Evolutionary conservation across 2,113 vertebrate species (phyloP), one percentile per base, ranked within the genome.

Genomic region (Xyrauchen texanus): DNA sequence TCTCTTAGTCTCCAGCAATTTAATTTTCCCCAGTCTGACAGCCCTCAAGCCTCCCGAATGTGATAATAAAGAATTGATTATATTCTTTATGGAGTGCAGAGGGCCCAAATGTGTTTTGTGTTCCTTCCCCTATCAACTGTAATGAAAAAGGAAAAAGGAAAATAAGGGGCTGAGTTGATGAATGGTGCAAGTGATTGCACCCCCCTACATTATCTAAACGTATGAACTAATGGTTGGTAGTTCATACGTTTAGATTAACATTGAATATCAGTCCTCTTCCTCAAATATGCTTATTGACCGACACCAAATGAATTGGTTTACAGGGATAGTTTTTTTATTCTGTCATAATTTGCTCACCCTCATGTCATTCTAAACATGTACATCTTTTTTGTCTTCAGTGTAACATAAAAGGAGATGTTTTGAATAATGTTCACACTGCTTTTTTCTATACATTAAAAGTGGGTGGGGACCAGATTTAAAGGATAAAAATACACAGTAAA

Each of bases 61-160:
- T 87, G 90, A 91, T 92, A 92, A 91, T 88, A 87, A 86, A 89
- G 89, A 92, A 92, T 89, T 90, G 90, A 91, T 92, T 89, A 89
- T 89, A 90, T 92, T 89, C 88, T 88, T 69, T 88, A 84, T 87
- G 86, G 88, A 87, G 85, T 76, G 8, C 12, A 83, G 82, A 68
- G 85, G 82, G 86, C 86, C 84, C 57, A 79, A 83, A 80, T 79
- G 85, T 78, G 87, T 88, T 90, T 91, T 91, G 89, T 89, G 67
- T 90, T 89, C 83, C 82, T 86, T 85, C 81, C 85, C 84, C 88
- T 84, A 90, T 89, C 87, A 80, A 82, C 64, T 16, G 51, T 90
- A 91, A 91, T 90, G 88, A 76, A 89, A 87, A 87, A 81, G 74
- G 44, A 8, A n/a, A 73, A 66, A 66, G 47, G 21, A 34, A 34